Conservation (phyloP, 2,797 vertebrate genomes). For the Clangula hyemalis region DNA sequence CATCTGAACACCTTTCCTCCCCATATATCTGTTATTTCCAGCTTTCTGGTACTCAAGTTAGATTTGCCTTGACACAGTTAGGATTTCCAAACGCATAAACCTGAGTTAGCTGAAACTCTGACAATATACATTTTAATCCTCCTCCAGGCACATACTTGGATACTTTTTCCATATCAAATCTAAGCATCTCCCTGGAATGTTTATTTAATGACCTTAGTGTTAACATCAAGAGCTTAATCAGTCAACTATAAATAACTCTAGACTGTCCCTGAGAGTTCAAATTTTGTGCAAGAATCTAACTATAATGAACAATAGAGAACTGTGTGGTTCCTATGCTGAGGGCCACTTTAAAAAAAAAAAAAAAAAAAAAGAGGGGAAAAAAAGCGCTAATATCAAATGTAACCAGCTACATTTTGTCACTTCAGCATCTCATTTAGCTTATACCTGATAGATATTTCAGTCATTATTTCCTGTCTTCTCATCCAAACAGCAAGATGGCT, state of each 20-base stretch:
- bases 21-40: not conserved
- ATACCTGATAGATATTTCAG: not conserved
- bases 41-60: not conserved
- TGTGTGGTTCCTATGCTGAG: not conserved
- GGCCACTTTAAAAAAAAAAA: not conserved
- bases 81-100: not conserved
- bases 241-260: constrained; percentile 21
- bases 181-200: not conserved
- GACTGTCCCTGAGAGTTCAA: not conserved
- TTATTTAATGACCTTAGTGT: not conserved
- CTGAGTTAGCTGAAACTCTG: not conserved
- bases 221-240: constrained; percentile 24
- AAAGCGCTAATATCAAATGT: not conserved
- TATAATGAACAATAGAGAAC: not conserved
- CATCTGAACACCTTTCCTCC: not conserved
- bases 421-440: not conserved
- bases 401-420: not conserved
- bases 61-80: not conserved
- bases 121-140: not conserved
- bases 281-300: not conserved
- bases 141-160: not conserved
- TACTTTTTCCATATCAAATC: constrained; percentile 15
- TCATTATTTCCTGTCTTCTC: constrained; percentile 11
- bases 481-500: not conserved
- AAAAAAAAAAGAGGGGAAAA: fast-evolving